Evolutionary conservation across 2,888 invertebrate genomes (phyloP), one percentile per base, ranked within the genome.

Genomic region (Ptilodon capucinus): DNA sequence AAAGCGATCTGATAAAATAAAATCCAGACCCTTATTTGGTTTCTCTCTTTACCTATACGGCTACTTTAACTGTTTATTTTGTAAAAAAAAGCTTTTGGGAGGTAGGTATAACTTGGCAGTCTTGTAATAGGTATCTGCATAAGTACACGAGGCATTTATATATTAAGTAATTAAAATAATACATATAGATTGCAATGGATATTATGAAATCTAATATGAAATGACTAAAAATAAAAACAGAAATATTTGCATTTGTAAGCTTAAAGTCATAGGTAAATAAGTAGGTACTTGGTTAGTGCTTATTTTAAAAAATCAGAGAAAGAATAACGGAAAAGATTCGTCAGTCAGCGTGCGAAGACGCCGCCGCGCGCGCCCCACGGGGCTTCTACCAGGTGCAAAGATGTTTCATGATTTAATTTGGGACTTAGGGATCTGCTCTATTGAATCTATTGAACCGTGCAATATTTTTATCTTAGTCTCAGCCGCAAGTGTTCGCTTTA

Each of bases 321-420:
- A 70, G 63, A 79, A 79, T 81, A 81, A 82, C 78, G 79, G 78
- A 75, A 84, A 80, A 75, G 76, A 80, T 81, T 83, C 77, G 79
- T 81, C 74, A 80, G 78, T 72, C 69, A 73, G 76, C 64, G 73
- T 71, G 74, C 71, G 72, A 76, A 64, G 79, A 68, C 68, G 76
- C 71, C 74, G 72, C n/a, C n/a, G n/a, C n/a, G n/a, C n/a, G n/a
- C 68, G 79, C 74, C 80, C 76, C 80, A 68, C 74, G 79, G 71
- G 78, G 73, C 67, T 76, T 64, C 78, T 70, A 72, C 78, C 90
- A 89, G 89, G 88, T 90, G 89, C 86, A 80, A 81, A 83, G 86
- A 84, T 85, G 86, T 86, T 86, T 79, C 85, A 85, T 90, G 87
- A 91, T 91, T 89, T 90, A 91, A 91, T 90, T 91, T 90, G 90